A percentile compares a stretch with the other conserved stretches of the same genome.
These are phyloP conservation scores for Heliconius nattereri DNA, from an alignment of 1,140 invertebrate species.

Conservation along the genomic window DNA sequence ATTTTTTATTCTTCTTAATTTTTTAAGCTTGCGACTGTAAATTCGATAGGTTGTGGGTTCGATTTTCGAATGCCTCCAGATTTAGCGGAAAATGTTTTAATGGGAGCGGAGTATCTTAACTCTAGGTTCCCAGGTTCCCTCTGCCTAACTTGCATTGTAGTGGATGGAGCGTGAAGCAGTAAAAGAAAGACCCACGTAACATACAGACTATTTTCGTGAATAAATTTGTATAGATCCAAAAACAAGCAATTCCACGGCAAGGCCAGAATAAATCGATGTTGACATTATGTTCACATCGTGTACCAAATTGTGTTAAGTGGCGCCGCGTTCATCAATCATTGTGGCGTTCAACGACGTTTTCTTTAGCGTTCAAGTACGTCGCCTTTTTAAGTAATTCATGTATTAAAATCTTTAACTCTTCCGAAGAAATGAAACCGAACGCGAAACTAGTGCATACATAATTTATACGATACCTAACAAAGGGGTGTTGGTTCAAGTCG, in stretches of 20 bases:
- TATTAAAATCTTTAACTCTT: neutral
- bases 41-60: too few species aligned
- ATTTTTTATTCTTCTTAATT: neutral
- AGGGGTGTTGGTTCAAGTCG: neutral
- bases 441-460: neutral
- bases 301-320: slow-evolving; percentile 11
- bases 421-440: neutral
- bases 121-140: too few species aligned
- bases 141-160: too few species aligned
- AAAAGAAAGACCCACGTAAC: too few species aligned
- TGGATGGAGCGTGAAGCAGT: too few species aligned
- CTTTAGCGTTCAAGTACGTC: slow-evolving; percentile 7
- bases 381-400: neutral
- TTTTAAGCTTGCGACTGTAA: too few species aligned
- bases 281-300: slow-evolving; percentile 15
- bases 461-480: neutral
- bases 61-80: too few species aligned
- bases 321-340: slow-evolving; percentile 18
- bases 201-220: neutral
- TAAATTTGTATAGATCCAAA: neutral
- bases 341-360: slow-evolving; percentile 15
- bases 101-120: too few species aligned
- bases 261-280: slow-evolving; percentile 14
- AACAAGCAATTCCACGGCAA: neutral
- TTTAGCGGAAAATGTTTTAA: too few species aligned